Evolutionary conservation across 2,888 invertebrate species (phyloP), one percentile per base, ranked within the genome.

Genomic region (Altica lythri): DNA sequence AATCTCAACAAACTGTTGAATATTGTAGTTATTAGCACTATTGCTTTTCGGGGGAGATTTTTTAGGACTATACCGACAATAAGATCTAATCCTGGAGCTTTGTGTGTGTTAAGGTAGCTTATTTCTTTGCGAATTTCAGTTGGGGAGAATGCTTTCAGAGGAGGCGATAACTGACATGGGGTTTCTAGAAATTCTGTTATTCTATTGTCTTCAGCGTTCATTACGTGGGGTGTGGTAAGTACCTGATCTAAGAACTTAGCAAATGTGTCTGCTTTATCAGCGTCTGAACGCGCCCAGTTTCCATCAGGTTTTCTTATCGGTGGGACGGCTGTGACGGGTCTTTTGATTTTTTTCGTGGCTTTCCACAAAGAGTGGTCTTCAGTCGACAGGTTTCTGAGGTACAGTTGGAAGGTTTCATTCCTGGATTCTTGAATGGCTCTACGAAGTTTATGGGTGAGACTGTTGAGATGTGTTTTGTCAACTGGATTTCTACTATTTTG

Each of bases 381-480:
- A 9, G 29, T 4, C 2, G 29, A 29, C 29, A 29, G 9, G 9
- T 29, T 4, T 29, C 9, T n/a, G 6, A 29, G 9, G 4, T 29
- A 29, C 2, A 29, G n/a, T 29, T 29, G 29, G 9, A 29, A 29
- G 4, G 29, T n/a, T 4, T 29, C n/a, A 29, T 29, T 29, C n/a
- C n/a, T 29, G 2, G 29, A 5, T 9, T 29, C 29, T 9, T 9
- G 29, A 9, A 29, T 29, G n/a, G 29, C n/a, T 29, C 29, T 29
- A 29, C 29, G 4, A 29, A 29, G 29, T 4, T 29, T 9, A 5
- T 9, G n/a, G 4, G n/a, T 29, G n/a, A 29, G 29, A 29, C n/a
- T 29, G n/a, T 4, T 29, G n/a, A 29, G 29, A 29, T 29, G 29
- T 29, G 29, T 29, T 29, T 29, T 29, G n/a, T 29, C 29, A 5